These are phyloP conservation scores for Panthera uncia DNA, from an alignment of 2,113 vertebrate genomes.

Conservation along the genomic window DNA sequence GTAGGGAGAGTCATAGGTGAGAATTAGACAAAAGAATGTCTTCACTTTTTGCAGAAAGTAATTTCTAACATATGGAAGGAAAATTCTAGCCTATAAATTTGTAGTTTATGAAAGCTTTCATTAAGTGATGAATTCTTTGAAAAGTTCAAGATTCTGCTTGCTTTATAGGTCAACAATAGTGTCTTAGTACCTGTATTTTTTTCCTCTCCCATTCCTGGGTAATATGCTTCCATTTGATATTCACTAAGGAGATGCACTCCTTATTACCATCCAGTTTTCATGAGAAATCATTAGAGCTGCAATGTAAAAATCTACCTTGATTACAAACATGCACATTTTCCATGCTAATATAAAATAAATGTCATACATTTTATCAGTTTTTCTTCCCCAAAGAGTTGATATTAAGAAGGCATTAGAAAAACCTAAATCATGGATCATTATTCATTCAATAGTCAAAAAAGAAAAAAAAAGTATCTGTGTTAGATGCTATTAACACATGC, in stretches of 20 bases:
- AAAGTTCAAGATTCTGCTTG: conserved; percentile 54
- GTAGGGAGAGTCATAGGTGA: neutral
- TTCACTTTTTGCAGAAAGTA: neutral
- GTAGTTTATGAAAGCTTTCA: conserved; percentile 16
- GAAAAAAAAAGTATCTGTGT: conserved; percentile 76
- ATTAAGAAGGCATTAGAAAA: conserved; percentile 85
- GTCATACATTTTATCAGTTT: conserved; percentile 77
- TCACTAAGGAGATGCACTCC: conserved; percentile 62
- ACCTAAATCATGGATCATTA: conserved; percentile 83
- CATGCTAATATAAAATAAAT: conserved; percentile 83
- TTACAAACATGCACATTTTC: conserved; percentile 81
- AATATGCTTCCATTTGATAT: conserved; percentile 54
- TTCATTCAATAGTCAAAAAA: conserved; percentile 82
- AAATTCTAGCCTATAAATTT: neutral
- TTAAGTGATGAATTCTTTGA: conserved; percentile 40
- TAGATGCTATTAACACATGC: conserved; percentile 83
- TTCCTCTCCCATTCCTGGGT: conserved; percentile 41
- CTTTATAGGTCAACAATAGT: conserved; percentile 53
- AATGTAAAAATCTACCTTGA: conserved; percentile 82
- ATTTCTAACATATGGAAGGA: neutral
- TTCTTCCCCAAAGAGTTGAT: conserved; percentile 80
- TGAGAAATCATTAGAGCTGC: conserved; percentile 73
- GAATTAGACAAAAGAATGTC: neutral
- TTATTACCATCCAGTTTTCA: conserved; percentile 78
- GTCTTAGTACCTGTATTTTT: conserved; percentile 55